Evolutionary conservation across 2,797 vertebrate genomes (phyloP).

Genomic region (Eutrigla gurnardus): DNA sequence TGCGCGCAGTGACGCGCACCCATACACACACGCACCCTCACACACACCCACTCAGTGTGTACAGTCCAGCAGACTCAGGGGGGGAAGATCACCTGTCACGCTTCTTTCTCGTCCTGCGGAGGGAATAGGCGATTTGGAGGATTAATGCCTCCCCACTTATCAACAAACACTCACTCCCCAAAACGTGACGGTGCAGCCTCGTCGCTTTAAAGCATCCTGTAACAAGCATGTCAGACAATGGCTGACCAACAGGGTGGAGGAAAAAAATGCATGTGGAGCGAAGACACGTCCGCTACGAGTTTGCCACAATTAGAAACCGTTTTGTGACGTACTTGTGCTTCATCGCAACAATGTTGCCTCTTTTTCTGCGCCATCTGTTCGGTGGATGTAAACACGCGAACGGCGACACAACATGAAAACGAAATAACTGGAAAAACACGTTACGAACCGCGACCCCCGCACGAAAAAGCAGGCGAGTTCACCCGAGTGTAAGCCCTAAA

Average conservation of each 20-base stretch:
- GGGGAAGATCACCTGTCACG: conserved; percentile 49
- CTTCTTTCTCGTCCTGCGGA: conserved; percentile 59
- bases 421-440: neutral
- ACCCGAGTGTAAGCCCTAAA: neutral
- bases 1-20: conserved; percentile 49
- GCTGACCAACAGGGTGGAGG: conserved; percentile 28
- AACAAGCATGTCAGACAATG: conserved; percentile 46
- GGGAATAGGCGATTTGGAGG: neutral
- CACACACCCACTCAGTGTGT: conserved; percentile 27
- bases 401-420: no score
- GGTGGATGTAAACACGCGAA: conserved; percentile 34
- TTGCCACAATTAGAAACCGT: neutral
- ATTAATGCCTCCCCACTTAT: conserved; percentile 51
- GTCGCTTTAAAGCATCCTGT: conserved; percentile 48
- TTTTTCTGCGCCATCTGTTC: no score
- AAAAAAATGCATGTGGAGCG: conserved; percentile 19
- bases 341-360: no score
- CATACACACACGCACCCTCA: conserved; percentile 53
- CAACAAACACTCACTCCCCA: conserved; percentile 34
- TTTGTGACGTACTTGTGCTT: no score
- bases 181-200: conserved; percentile 34
- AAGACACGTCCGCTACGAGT: conserved; percentile 43
- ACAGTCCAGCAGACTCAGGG: conserved; percentile 46
- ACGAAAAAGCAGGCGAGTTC: neutral
- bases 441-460: neutral